Base-by-base conservation (phyloP, 2,888 invertebrate species). In the Rotaria macrura region DNA sequence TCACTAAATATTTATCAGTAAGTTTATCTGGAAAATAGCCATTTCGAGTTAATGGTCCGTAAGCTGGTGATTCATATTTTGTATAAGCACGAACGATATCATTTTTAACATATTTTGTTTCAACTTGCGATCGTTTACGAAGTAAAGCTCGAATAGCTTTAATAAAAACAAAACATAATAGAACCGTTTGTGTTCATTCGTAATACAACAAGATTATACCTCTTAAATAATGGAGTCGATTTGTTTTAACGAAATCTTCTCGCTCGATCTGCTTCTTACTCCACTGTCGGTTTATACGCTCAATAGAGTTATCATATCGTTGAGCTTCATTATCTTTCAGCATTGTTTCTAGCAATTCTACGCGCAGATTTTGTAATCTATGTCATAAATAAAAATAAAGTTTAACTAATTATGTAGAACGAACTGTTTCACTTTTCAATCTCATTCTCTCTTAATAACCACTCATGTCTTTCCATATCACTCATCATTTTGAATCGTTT, bases 391-490 rank as follows among this genome's bases (percentile, higher is more conserved):
- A 4, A 17, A 29, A 17, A 65, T 20, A 65, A 34, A 1, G 20
- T 34, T 17, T 20, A 29, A 29, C 38, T 29, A 3, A 49, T 12
- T 12, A 49, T 49, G 49, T 49, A 12, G 17, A 49, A 17, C 14
- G 0, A 49, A 14, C 17, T 14, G 9, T 49, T 49, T 49, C 87
- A 90, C 90, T 90, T 90, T 88, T 91, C 90, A 85, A 91, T 90
- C 89, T 94, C 94, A 87, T 94, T 93, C 89, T 95, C 95, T 87
- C 95, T 92, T 85, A 94, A 94, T 20, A 94, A 93, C 95, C 95
- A 95, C 89, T 95, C 94, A 88, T 95, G 94, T 87, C 93, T 93
- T 90, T 95, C 95, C 87, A 95, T 93, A n/a, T 94, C 94, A 84
- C 93, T 93, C 87, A 95, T 93, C 88, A 95, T 93, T n/a, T 91